Percentiles rank a stretch among this genome's conserved stretches.
These are phyloP conservation scores for Pristionchus entomophagus DNA, from an alignment of 2,888 invertebrate genomes.

Conservation along the genomic window DNA sequence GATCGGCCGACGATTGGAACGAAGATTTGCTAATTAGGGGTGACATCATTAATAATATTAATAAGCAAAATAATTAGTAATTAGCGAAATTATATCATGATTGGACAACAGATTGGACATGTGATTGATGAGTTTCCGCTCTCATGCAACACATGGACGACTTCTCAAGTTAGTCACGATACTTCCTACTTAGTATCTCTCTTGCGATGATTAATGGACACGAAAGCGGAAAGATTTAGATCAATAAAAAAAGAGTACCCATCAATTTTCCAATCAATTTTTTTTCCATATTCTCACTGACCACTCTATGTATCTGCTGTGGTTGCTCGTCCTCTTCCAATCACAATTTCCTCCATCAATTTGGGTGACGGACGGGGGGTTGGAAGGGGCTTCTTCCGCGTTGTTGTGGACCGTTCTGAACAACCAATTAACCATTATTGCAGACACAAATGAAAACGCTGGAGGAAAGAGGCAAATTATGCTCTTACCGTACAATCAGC, in stretches of 20 bases:
- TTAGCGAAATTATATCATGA: neutral
- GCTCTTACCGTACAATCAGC: too few species aligned
- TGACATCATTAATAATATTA: neutral
- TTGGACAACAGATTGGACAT: neutral
- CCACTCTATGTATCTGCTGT: constrained; percentile 14
- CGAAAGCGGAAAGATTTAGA: neutral
- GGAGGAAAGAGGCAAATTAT: too few species aligned
- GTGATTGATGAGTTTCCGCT: neutral
- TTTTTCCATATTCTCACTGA: neutral
- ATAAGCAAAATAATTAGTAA: neutral
- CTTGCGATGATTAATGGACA: too few species aligned
- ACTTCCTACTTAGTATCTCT: too few species aligned
- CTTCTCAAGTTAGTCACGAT: too few species aligned
- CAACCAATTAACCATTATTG: too few species aligned
- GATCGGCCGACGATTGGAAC: neutral
- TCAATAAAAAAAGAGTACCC: too few species aligned
- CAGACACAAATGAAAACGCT: too few species aligned
- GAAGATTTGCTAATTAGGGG: constrained; percentile 29
- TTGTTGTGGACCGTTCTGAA: too few species aligned
- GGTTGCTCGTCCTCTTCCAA: neutral
- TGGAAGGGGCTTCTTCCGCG: neutral
- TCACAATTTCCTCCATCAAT: neutral
- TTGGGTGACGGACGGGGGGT: neutral
- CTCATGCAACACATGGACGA: neutral
- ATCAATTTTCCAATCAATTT: too few species aligned